Conservation (phyloP, 2,797 vertebrate genomes). For the Lutjanus argentimaculatus region DNA sequence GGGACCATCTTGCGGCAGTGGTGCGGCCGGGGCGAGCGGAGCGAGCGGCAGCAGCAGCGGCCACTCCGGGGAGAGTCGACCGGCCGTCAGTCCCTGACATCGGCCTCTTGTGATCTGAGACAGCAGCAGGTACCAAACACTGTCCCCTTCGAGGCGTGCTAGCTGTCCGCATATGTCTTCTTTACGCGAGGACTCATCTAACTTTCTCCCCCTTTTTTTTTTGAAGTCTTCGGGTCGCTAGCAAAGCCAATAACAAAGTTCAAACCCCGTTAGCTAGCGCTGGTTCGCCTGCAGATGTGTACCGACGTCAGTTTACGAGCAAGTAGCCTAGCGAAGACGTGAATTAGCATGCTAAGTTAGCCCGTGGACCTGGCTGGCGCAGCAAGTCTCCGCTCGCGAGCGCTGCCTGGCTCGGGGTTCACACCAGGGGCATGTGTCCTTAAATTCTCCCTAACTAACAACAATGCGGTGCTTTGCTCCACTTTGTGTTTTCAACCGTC, state of each 20-base stretch:
- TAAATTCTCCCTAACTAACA: constrained; percentile 46
- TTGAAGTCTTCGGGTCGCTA: constrained; percentile 57
- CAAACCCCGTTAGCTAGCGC: constrained; percentile 71
- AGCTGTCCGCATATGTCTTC: constrained; percentile 23
- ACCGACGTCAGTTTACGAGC: constrained; percentile 60
- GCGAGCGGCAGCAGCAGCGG: constrained; percentile 68
- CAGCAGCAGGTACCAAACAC: constrained; percentile 78
- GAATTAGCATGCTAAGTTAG: constrained; percentile 85
- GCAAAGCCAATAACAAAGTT: constrained; percentile 73
- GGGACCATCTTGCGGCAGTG: constrained; percentile 78
- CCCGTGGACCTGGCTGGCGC: constrained; percentile 67
- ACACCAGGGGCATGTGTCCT: constrained; percentile 75
- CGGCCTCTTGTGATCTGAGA: constrained; percentile 84
- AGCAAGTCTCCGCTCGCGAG: constrained; percentile 63
- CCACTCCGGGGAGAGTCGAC: constrained; percentile 86
- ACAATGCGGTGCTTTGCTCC: constrained; percentile 13
- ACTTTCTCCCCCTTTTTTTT: constrained; percentile 53
- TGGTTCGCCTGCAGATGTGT: constrained; percentile 71
- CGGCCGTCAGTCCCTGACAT: constrained; percentile 85
- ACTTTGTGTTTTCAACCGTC: constrained; percentile 6
- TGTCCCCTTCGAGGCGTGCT: constrained; percentile 44
- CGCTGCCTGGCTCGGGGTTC: constrained; percentile 58
- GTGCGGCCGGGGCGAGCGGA: constrained; percentile 42
- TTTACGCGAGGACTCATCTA: constrained; percentile 30
- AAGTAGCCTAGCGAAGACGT: constrained; percentile 67